These are phyloP conservation scores for Drosophila suboccidentalis DNA, from an alignment of 2,888 invertebrate species.

Conservation along the genomic window DNA sequence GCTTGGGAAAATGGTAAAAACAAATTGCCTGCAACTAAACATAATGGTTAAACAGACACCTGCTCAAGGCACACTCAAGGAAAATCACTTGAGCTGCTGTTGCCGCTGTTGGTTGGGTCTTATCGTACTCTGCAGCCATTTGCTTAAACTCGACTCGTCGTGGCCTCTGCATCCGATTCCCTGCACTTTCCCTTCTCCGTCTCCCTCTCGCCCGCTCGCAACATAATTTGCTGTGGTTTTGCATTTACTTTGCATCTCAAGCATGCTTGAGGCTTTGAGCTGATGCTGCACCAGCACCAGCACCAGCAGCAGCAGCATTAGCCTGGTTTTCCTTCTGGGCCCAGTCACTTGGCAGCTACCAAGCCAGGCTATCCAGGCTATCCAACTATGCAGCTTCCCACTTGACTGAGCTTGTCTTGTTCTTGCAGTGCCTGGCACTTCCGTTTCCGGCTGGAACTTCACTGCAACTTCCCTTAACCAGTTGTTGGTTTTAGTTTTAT, in stretches of 20 bases:
- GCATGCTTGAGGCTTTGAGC: constrained; percentile 67
- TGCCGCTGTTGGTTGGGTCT: constrained; percentile 19
- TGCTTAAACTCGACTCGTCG: constrained; percentile 34
- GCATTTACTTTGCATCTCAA: constrained; percentile 79
- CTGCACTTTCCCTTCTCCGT: background rate
- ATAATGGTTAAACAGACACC: constrained; percentile 81
- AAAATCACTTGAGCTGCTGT: constrained; percentile 73
- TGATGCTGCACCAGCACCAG: constrained; percentile 32
- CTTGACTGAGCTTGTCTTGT: constrained; percentile 57
- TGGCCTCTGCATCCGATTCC: constrained; percentile 28
- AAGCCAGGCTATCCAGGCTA: constrained; percentile 3
- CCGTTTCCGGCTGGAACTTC: constrained; percentile 66
- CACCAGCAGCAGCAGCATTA: constrained; percentile 51
- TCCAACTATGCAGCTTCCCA: constrained; percentile 29
- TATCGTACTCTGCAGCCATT: constrained; percentile 50
- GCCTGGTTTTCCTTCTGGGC: constrained; percentile 36
- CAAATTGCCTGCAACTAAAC: constrained; percentile 81
- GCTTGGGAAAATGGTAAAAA: constrained; percentile 60
- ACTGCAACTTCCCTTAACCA: constrained; percentile 5
- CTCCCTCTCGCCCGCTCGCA: constrained; percentile 42
- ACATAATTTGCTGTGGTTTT: constrained; percentile 81
- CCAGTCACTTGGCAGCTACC: constrained; percentile 25
- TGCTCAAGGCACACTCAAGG: constrained; percentile 73
- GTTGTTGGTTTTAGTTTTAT: constrained; percentile 70
- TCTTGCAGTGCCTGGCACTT: constrained; percentile 58